Percentiles rank a stretch among this genome's conserved stretches.
Evolutionary conservation across 2,888 invertebrate species (phyloP).

Genomic region (Ischnus inquisitorius): DNA sequence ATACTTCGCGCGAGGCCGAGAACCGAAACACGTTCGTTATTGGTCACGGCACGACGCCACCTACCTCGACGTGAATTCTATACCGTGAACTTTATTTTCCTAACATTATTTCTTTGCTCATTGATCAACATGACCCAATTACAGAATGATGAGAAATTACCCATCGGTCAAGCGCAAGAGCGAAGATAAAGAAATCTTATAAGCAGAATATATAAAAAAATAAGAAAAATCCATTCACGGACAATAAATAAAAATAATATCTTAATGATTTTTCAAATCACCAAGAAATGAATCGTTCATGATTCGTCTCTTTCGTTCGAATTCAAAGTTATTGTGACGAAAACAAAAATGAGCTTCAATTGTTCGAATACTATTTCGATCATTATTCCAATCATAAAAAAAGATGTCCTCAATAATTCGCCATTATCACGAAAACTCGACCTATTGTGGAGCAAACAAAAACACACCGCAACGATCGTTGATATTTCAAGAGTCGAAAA

Average conservation of each 20-base stretch:
- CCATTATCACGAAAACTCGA: no score
- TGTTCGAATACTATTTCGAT: no score
- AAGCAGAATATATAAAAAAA: no score
- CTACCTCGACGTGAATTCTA: conserved; percentile 69
- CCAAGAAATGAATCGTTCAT: no score
- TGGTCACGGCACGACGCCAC: conserved; percentile 73
- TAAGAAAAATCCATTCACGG: no score
- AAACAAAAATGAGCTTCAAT: no score
- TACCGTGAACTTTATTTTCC: conserved; percentile 40
- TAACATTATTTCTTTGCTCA: conserved; percentile 20
- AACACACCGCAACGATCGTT: not conserved
- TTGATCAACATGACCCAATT: no score
- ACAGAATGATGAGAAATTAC: not conserved
- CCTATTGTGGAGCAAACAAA: not conserved
- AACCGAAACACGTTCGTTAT: conserved; percentile 68
- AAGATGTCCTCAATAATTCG: not conserved
- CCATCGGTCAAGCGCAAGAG: not conserved
- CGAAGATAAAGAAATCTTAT: no score
- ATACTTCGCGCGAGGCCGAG: conserved; percentile 59
- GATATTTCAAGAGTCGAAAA: not conserved
- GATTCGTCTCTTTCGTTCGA: not conserved
- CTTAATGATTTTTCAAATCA: no score
- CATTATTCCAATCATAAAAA: no score
- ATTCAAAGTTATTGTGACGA: no score
- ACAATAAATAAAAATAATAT: no score